phyloP scores from a whole-genome alignment of 2,797 vertebrate species.

The Peromyscus melanophrys region DNA sequence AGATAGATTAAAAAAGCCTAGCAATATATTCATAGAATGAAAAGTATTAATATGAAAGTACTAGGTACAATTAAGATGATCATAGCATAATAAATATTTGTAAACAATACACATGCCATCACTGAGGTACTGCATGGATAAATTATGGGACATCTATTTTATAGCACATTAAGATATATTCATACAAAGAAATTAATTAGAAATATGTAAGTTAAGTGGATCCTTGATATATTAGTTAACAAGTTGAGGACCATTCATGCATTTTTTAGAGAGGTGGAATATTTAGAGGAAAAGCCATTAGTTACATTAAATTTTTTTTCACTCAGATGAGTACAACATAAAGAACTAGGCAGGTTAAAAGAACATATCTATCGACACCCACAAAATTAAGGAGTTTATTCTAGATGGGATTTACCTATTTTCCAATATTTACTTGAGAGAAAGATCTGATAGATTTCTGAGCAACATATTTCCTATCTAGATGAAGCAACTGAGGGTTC shows the following conservation, averaged over 20 bases:
- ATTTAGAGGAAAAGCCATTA: neutral
- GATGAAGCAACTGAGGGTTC: neutral
- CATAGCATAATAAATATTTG: no score
- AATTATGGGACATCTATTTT: no score
- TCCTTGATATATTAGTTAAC: neutral
- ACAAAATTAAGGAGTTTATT: neutral
- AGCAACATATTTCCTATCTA: neutral
- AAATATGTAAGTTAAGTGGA: neutral
- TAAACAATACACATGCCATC: no score
- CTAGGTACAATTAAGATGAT: no score
- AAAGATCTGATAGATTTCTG: neutral
- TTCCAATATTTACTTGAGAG: neutral
- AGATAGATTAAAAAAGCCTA: no score
- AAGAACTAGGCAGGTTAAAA: conserved; percentile 43
- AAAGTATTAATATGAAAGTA: no score
- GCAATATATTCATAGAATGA: no score
- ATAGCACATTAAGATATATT: no score
- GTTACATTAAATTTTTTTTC: conserved; percentile 60
- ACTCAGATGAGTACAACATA: neutral
- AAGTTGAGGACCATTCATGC: neutral
- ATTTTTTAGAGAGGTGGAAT: neutral
- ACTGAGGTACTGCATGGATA: no score
- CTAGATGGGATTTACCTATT: neutral
- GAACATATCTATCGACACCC: neutral
- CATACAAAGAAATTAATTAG: no score